Percentiles rank a stretch among this genome's conserved stretches.
These are phyloP conservation scores for Gopherus flavomarginatus DNA, from an alignment of 2,113 vertebrate genomes.

Conservation along the genomic window DNA sequence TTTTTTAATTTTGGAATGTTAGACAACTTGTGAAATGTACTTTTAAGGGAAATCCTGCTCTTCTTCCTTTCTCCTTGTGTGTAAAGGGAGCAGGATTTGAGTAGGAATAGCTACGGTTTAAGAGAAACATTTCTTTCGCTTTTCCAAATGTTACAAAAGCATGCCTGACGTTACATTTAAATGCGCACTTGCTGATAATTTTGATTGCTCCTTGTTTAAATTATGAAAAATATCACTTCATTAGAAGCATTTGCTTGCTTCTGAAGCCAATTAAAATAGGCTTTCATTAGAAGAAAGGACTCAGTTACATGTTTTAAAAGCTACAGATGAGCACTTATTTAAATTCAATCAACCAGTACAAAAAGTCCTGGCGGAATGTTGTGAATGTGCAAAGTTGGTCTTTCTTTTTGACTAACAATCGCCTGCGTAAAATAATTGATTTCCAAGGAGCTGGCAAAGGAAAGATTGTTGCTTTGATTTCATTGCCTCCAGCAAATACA, in stretches of 20 bases:
- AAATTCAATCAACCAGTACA: not conserved
- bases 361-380: not conserved
- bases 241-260: not conserved
- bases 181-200: not conserved
- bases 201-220: not conserved
- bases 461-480: constrained; percentile 22
- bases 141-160: not conserved
- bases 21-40: not conserved
- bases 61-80: not conserved
- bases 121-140: not conserved
- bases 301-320: not conserved
- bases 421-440: not conserved
- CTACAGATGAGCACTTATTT: not conserved
- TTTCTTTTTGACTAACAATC: not conserved
- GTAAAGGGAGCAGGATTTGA: not conserved
- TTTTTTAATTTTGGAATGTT: not conserved
- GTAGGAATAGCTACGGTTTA: not conserved
- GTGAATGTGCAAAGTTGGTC: not conserved
- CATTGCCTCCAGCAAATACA: constrained; percentile 38
- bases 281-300: not conserved
- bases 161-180: not conserved
- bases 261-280: not conserved
- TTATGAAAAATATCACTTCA: not conserved
- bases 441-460: constrained; percentile 45
- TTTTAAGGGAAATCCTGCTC: not conserved